phyloP scores from a whole-genome alignment of 2,797 vertebrate species.

The Gallinago stenura region DNA sequence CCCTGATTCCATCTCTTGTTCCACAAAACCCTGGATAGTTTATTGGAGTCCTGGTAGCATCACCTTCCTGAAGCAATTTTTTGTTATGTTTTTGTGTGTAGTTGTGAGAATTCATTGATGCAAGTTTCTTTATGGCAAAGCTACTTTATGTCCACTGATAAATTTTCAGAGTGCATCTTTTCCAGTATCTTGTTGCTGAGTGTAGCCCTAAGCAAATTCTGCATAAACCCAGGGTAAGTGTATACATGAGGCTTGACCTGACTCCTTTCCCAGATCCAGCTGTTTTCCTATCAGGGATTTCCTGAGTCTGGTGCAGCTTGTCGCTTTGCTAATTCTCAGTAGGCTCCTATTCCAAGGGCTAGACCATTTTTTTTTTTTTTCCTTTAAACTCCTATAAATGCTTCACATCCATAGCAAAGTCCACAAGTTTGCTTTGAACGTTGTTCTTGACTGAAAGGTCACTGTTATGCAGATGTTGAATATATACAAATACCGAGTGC shows the following conservation, averaged over 20 bases:
- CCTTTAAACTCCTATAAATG: not conserved
- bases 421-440: not conserved
- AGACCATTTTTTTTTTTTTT: not conserved
- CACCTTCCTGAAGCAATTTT: not conserved
- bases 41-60: not conserved
- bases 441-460: not conserved
- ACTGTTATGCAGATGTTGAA: not conserved
- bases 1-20: rapidly evolving
- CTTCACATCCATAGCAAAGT: not conserved
- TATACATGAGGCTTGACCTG: not conserved
- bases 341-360: not conserved
- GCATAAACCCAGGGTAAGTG: not conserved
- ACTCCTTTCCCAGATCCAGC: not conserved
- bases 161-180: not conserved
- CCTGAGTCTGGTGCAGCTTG: not conserved
- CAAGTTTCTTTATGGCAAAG: not conserved
- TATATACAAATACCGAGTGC: rapidly evolving
- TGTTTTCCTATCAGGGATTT: not conserved
- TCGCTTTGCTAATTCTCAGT: not conserved
- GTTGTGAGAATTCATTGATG: not conserved
- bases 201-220: not conserved
- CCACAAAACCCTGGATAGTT: not conserved
- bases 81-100: not conserved
- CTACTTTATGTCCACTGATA: not conserved
- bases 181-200: not conserved